These are phyloP conservation scores for Smithornis capensis DNA, from an alignment of 2,113 vertebrate genomes.

Conservation along the genomic window DNA sequence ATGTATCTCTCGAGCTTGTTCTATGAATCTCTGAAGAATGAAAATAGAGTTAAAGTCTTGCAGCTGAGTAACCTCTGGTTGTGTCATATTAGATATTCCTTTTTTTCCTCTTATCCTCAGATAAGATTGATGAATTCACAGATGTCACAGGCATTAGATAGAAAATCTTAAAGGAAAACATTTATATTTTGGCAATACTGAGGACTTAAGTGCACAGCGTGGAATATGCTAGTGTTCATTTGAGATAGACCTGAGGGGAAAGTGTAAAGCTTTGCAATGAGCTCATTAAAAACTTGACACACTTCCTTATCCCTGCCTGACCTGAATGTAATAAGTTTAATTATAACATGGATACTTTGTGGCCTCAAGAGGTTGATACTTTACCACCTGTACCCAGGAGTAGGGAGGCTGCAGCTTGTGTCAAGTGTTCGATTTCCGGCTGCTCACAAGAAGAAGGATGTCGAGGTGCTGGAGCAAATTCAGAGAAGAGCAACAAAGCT, in stretches of 20 bases:
- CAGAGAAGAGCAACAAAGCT: neutral
- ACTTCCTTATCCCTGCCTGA: neutral
- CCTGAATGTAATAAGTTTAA: neutral
- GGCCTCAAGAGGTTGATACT: neutral
- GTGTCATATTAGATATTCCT: neutral
- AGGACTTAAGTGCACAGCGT: neutral
- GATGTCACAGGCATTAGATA: rapidly evolving
- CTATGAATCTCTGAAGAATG: neutral
- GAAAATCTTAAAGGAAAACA: neutral
- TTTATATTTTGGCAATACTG: neutral
- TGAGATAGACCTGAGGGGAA: neutral
- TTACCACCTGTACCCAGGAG: neutral
- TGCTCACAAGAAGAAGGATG: neutral
- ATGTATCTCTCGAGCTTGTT: neutral
- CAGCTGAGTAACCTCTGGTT: neutral
- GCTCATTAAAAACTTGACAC: neutral
- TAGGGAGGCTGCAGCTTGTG: neutral
- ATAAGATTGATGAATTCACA: neutral
- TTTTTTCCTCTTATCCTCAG: neutral
- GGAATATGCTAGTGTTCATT: neutral
- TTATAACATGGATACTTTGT: neutral
- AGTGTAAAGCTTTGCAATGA: neutral
- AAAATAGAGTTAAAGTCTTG: neutral
- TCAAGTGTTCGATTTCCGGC: neutral
- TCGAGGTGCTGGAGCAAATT: neutral